These are phyloP conservation scores for Neogobius melanostomus DNA, from an alignment of 2,113 vertebrate genomes.

Conservation along the genomic window DNA sequence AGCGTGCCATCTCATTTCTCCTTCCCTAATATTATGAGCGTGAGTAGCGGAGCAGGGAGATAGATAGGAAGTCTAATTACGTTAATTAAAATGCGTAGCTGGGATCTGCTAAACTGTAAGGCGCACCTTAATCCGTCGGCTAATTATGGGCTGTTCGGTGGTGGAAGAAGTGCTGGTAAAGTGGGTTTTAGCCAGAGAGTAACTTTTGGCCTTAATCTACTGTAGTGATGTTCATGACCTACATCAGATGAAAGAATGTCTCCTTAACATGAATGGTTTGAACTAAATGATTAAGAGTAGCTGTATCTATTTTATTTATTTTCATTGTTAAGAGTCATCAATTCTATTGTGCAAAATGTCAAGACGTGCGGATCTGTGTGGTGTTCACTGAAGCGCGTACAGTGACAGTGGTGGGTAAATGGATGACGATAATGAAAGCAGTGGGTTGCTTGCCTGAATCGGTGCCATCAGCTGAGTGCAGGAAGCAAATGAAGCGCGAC, in stretches of 20 bases:
- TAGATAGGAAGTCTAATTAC: slow-evolving; percentile 65
- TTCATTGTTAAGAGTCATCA: too few species aligned
- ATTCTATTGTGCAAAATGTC: not conserved
- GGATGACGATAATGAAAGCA: slow-evolving; percentile 3
- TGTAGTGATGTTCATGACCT: too few species aligned
- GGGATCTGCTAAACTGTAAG: slow-evolving; percentile 69
- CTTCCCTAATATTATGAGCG: slow-evolving; percentile 50
- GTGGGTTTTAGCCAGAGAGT: slow-evolving; percentile 12
- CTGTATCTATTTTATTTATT: too few species aligned
- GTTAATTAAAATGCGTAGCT: slow-evolving; percentile 66
- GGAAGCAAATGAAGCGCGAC: slow-evolving; percentile 1
- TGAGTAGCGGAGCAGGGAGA: slow-evolving; percentile 57
- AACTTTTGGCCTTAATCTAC: slow-evolving; percentile 25
- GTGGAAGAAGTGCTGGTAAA: slow-evolving; percentile 9
- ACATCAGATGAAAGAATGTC: too few species aligned
- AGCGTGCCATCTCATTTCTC: slow-evolving; percentile 37
- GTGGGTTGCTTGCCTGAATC: slow-evolving; percentile 11
- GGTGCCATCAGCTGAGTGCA: not conserved
- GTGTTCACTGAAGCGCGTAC: not conserved
- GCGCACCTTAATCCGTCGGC: slow-evolving; percentile 66
- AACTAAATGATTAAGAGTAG: too few species aligned
- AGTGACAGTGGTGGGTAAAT: slow-evolving; percentile 9
- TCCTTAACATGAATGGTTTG: too few species aligned
- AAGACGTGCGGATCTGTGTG: slow-evolving; percentile 8
- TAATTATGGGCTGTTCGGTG: slow-evolving; percentile 60